Conservation (phyloP, 2,797 vertebrate genomes). For the Morus bassanus region DNA sequence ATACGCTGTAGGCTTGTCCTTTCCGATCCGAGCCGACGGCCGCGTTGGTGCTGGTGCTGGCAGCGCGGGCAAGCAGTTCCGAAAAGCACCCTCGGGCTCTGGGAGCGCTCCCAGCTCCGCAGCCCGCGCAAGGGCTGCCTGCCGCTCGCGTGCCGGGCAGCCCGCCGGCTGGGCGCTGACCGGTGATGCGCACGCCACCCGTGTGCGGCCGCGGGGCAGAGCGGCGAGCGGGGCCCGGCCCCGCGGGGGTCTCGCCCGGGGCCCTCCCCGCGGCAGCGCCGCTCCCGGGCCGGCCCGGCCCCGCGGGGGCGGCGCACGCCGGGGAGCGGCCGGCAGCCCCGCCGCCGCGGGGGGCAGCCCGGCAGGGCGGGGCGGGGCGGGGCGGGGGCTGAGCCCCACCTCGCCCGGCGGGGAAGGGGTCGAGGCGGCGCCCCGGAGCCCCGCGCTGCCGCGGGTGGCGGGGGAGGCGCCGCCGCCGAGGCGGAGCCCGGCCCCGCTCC, state of each 20-base stretch:
- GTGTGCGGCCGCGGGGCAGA: background rate
- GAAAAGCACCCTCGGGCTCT: rapidly evolving
- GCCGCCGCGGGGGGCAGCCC: background rate
- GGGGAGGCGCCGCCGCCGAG: background rate
- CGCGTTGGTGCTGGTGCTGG: background rate
- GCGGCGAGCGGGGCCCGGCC: background rate
- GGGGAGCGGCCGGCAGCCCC: background rate
- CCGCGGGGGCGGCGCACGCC: background rate
- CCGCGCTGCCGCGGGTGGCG: background rate
- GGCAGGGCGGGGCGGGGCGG: too few relatives aligned
- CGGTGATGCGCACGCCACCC: background rate
- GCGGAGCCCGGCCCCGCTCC: conserved; percentile 1
- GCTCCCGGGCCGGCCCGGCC: background rate
- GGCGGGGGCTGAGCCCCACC: too few relatives aligned
- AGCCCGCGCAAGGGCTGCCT: background rate
- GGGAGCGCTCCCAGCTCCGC: background rate
- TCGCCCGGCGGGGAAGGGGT: too few relatives aligned
- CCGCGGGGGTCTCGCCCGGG: background rate
- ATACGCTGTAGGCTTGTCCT: background rate
- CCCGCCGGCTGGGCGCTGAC: background rate
- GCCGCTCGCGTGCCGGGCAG: background rate
- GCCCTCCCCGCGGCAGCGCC: background rate
- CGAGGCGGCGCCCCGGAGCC: background rate
- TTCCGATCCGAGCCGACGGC: background rate
- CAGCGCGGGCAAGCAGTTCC: background rate